These are phyloP conservation scores for Lycia hirtaria DNA, from an alignment of 2,888 invertebrate species.

Conservation along the genomic window DNA sequence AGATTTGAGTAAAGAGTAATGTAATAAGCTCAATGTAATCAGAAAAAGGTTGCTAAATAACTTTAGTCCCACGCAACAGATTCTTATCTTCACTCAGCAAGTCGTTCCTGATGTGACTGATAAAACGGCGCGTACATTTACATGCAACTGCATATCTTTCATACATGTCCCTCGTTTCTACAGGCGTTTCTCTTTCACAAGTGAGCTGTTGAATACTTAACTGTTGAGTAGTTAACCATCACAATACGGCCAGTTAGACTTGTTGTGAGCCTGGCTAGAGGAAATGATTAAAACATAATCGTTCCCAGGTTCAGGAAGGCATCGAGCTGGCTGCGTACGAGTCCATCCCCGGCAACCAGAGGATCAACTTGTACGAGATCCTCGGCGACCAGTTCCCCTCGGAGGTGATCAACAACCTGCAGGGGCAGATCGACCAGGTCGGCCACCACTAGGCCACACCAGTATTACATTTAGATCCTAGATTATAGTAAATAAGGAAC, in stretches of 20 bases:
- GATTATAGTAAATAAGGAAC: slow-evolving; percentile 18
- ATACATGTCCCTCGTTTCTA: slow-evolving; percentile 24
- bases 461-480: slow-evolving; percentile 19
- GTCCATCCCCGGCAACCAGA: slow-evolving; percentile 93
- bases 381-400: slow-evolving; percentile 94
- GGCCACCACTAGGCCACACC: slow-evolving; percentile 83
- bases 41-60: no score
- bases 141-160: neutral
- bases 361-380: slow-evolving; percentile 93
- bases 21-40: no score
- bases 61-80: neutral
- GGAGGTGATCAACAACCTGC: slow-evolving; percentile 95
- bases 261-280: neutral
- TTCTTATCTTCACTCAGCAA: neutral
- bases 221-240: no score
- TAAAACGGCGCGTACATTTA: slow-evolving; percentile 1
- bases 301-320: slow-evolving; percentile 90
- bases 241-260: no score
- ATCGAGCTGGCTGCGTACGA: slow-evolving; percentile 94
- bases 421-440: slow-evolving; percentile 93
- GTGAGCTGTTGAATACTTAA: neutral
- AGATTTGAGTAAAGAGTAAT: no score
- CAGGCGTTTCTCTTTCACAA: neutral
- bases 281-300: neutral
- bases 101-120: neutral